Base-by-base conservation (phyloP, 2,888 invertebrate genomes). In the Leptura quadrifasciata region DNA sequence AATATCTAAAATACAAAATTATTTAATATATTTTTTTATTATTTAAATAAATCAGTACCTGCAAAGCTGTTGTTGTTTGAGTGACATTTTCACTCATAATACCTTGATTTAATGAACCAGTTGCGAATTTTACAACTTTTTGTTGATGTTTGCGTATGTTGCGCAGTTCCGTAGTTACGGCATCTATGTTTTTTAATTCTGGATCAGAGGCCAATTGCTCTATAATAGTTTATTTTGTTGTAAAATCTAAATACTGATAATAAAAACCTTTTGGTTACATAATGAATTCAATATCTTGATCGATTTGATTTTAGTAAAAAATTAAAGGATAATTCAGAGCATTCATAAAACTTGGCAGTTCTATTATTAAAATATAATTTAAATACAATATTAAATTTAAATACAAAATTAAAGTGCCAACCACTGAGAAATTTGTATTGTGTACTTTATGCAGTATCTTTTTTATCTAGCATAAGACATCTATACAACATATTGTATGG, bases 151-250 rank as follows among this genome's bases (percentile, higher is more conserved):
- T 91, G 72, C 94, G 91, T 0, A 96, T 94, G 87, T 94, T 93
- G 69, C 93, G 91, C 17, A 95, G 89, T 82, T 97, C 95, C 65
- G 94, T 93, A 65, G 95, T 95, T 17, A 98, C 91, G 54, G 96
- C 92, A 81, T 95, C 94, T 70, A 98, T 92, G 18, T 96, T 96
- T 83, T 93, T 93, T 75, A 98, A 91, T 88, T 97, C 95, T 60
- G 94, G 92, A 87, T 97, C 96, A 72, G 94, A 92, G 80, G 95
- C 94, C 20, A 97, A 89, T 86, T 96, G 95, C 82, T 95, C 96
- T 93, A 85, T 39, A 84, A 81, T 35, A 60, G 5, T n/a, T n/a
- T n/a, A 47, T n/a, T 47, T 47, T 47, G n/a, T n/a, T 47, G 5
- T 47, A 47, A 4, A 47, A 47, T 57, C 9, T 21, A 9, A 20